Base-by-base conservation (phyloP, 2,113 vertebrate genomes). In the Muntiacus reevesi region DNA sequence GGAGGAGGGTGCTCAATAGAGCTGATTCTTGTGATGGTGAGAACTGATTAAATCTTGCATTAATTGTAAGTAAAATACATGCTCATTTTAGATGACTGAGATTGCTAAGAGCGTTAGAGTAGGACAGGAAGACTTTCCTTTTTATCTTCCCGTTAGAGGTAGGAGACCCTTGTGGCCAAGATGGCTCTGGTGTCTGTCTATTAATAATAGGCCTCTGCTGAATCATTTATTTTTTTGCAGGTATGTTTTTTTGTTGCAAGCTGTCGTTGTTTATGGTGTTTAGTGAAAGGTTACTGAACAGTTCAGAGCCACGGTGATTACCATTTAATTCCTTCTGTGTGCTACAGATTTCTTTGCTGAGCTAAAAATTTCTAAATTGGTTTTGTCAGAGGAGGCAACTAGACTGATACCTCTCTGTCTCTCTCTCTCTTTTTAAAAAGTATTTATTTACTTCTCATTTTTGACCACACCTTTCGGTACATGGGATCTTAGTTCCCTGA, bases 241-340 rank as follows among this genome's bases (percentile, higher is more conserved):
- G 97, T 97, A 74, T 98, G 97, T 98, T 97, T 98, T 97, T 97
- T 98, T 98, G 98, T 98, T 98, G 98, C 97, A 98, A 60, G 85
- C 76, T 85, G 52, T 71, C 59, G 71, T 96, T 93, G 84, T 74
- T 87, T 43, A 17, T 76, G 81, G 10, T 60, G 57, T 27, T 87
- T 45, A 83, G 82, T 78, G 78, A 91, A 54, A 83, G 89, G 79
- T 79, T 74, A 64, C 60, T 45, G 95, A 94, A 43, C 62, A 83
- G 82, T 74, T 94, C 64, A 83, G 60, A 95, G 60, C 90, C 47
- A 40, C 28, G 50, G 52, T 33, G n/a, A 40, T 62, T 62, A 10
- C 76, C 84, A n/a, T 89, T 54, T 67, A 64, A 76, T 59, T 96
- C 89, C 79, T 94, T 67, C 45, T 67, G 8, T 59, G n/a, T 91